Evolutionary conservation across 2,797 vertebrate species (phyloP).

Genomic region (Lindbergichthys nudifrons): DNA sequence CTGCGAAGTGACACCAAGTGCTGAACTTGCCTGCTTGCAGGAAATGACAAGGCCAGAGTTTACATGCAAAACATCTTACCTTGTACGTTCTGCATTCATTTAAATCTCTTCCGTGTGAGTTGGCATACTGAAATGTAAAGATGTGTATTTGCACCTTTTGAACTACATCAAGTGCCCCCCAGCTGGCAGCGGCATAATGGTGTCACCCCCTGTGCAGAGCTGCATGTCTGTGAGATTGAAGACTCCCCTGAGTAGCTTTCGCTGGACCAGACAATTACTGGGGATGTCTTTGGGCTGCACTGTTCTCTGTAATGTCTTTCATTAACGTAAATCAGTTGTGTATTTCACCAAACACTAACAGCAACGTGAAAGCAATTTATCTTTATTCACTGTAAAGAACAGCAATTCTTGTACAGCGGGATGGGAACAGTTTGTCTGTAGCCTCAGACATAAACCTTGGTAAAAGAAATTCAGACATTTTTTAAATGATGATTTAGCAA

Average conservation of each 20-base stretch:
- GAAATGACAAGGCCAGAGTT: neutral
- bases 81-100: neutral
- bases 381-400: conserved; percentile 77
- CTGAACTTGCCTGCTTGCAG: neutral
- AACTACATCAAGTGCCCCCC: conserved; percentile 19
- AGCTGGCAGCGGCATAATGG: conserved; percentile 13
- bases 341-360: conserved; percentile 37
- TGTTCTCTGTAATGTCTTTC: conserved; percentile 36
- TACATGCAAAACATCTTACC: neutral
- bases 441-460: conserved; percentile 63
- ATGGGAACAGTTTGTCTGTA: conserved; percentile 60
- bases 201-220: conserved; percentile 9
- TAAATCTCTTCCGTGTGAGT: conserved; percentile 9
- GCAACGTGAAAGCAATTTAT: conserved; percentile 62
- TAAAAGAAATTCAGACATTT: conserved; percentile 54
- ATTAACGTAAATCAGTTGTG: conserved; percentile 28
- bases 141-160: conserved; percentile 21
- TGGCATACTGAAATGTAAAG: conserved; percentile 5
- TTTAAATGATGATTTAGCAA: conserved; percentile 12
- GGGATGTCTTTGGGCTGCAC: conserved; percentile 1
- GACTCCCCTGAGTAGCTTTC: conserved; percentile 31
- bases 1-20: neutral
- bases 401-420: conserved; percentile 60
- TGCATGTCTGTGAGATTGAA: conserved; percentile 38
- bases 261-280: conserved; percentile 16